A percentile compares a stretch with the other conserved stretches of the same genome.
Evolutionary conservation across 2,113 vertebrate species (phyloP).

Genomic region (Pardalotus punctatus): DNA sequence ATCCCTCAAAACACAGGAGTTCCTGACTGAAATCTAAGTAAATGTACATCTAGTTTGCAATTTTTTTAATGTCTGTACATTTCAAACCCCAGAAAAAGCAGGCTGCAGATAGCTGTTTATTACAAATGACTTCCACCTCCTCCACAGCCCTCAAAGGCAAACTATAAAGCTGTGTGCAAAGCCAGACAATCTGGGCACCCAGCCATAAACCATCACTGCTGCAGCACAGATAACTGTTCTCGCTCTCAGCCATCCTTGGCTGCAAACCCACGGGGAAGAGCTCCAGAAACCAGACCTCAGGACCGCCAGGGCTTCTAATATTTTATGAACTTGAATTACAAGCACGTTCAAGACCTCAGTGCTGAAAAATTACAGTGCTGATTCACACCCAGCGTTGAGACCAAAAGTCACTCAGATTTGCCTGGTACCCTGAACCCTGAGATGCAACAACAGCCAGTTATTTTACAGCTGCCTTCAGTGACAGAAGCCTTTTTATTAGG

Average conservation of each 20-base stretch:
- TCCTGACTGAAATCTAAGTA: not conserved
- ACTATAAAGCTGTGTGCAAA: slow-evolving; percentile 72
- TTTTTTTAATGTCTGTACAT: not conserved
- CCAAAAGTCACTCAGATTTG: not conserved
- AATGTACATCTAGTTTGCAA: not conserved
- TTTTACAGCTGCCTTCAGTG: not conserved
- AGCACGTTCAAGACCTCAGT: not conserved
- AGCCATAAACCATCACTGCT: slow-evolving; percentile 85
- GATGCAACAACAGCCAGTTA: not conserved
- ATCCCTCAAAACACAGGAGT: not conserved
- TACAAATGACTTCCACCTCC: slow-evolving; percentile 68
- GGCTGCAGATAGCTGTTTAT: slow-evolving; percentile 56
- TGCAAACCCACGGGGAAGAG: slow-evolving; percentile 69
- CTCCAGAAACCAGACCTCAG: slow-evolving; percentile 53
- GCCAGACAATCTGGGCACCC: slow-evolving; percentile 82
- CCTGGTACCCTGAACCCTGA: not conserved
- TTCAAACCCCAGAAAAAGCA: slow-evolving; percentile 20
- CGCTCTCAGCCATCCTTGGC: slow-evolving; percentile 72
- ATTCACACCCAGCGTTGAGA: not conserved
- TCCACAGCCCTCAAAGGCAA: slow-evolving; percentile 69
- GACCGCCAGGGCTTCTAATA: slow-evolving; percentile 8
- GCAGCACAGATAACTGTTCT: slow-evolving; percentile 73
- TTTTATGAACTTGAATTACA: slow-evolving; percentile 18
- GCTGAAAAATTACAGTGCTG: not conserved
- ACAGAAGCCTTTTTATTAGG: not conserved